Conservation (phyloP, 2,888 invertebrate species). For the Chydorus sphaericus region DNA sequence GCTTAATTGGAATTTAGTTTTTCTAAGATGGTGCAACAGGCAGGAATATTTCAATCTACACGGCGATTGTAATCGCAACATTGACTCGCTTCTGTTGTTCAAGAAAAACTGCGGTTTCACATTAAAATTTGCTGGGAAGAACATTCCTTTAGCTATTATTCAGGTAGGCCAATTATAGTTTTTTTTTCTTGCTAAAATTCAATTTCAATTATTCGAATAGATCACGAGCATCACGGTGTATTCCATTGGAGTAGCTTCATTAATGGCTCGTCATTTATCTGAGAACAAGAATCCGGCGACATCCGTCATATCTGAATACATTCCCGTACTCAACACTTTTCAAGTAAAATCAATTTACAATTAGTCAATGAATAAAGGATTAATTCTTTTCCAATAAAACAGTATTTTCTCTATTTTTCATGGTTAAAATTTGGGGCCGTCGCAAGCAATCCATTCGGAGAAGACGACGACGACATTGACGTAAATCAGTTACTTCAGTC, state of each 20-base stretch:
- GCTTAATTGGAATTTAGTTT: neutral
- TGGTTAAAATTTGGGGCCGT: neutral
- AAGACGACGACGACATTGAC: constrained; percentile 3
- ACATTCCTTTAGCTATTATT: neutral
- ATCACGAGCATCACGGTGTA: neutral
- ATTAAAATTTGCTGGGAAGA: neutral
- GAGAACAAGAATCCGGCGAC: neutral
- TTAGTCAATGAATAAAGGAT: no score
- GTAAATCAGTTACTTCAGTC: neutral
- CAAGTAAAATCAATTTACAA: neutral
- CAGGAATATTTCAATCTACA: neutral
- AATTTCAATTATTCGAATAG: neutral
- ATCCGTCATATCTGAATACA: neutral
- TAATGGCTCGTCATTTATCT: neutral
- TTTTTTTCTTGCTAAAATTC: no score
- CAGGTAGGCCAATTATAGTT: neutral
- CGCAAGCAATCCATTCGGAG: neutral
- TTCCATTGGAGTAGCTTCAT: neutral
- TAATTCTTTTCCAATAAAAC: no score
- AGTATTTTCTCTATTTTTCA: neutral
- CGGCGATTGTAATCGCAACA: neutral
- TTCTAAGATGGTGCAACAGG: neutral
- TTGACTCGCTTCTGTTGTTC: neutral
- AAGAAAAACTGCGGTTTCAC: neutral
- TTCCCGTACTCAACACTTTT: neutral